A percentile compares a stretch with the other conserved stretches of the same genome.
Conservation (phyloP, 2,113 vertebrate species). For the Corapipo altera region DNA sequence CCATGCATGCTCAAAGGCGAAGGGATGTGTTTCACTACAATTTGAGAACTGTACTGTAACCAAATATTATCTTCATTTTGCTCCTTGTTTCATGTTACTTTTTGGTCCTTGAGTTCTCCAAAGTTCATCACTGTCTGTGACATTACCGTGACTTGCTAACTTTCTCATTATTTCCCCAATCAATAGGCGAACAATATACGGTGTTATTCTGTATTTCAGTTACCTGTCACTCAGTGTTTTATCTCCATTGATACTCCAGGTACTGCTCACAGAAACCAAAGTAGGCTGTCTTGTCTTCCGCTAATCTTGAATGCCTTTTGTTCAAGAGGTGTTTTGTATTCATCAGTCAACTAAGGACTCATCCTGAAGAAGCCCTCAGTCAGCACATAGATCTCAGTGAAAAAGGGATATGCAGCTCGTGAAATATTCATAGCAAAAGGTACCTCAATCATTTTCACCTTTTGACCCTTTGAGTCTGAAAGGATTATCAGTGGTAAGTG, state of each 20-base stretch:
- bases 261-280: constrained; percentile 85
- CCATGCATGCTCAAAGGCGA: constrained; percentile 82
- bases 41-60: constrained; percentile 88
- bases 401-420: constrained; percentile 81
- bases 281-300: constrained; percentile 86
- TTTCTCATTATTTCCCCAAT: constrained; percentile 80
- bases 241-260: constrained; percentile 83
- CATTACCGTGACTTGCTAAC: constrained; percentile 75
- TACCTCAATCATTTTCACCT: constrained; percentile 82
- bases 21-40: constrained; percentile 89
- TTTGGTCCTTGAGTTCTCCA: constrained; percentile 82
- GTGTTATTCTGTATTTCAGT: constrained; percentile 81
- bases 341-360: constrained; percentile 89
- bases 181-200: constrained; percentile 86
- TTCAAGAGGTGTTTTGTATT: constrained; percentile 89
- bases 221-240: constrained; percentile 84
- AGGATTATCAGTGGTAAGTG: constrained; percentile 47
- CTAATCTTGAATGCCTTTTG: constrained; percentile 89
- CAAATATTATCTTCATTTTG: constrained; percentile 90
- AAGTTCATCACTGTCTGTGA: constrained; percentile 79
- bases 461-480: constrained; percentile 77
- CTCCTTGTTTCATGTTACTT: constrained; percentile 93
- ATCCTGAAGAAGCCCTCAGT: constrained; percentile 91
- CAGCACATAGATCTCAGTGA: constrained; percentile 79
- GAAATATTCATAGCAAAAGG: constrained; percentile 87